Evolutionary conservation across 2,113 vertebrate genomes (phyloP).

Genomic region (zebrafish (Danio rerio)): GRCz12tu NC_133189.1:29271501-29272000

Average conservation of each 20-base stretch:
- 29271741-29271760: slow-evolving; percentile 65
- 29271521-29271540: background rate
- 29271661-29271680: slow-evolving; percentile 54
- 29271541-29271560: slow-evolving; percentile 1
- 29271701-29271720: slow-evolving; percentile 56
- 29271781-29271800: slow-evolving; percentile 62
- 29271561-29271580: slow-evolving; percentile 42
- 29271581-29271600: slow-evolving; percentile 53
- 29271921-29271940: slow-evolving; percentile 34
- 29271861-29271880: slow-evolving; percentile 57
- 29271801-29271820: slow-evolving; percentile 70
- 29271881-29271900: slow-evolving; percentile 23
- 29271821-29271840: slow-evolving; percentile 71
- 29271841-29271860: slow-evolving; percentile 67
- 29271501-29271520: slow-evolving; percentile 64
- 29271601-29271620: slow-evolving; percentile 59
- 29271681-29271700: slow-evolving; percentile 35
- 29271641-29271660: slow-evolving; percentile 74
- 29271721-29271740: slow-evolving; percentile 55
- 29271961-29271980: background rate
- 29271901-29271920: slow-evolving; percentile 40
- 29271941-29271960: slow-evolving; percentile 43
- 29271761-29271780: slow-evolving; percentile 58
- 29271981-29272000: slow-evolving; percentile 36
- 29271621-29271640: slow-evolving; percentile 76